phyloP scores from a whole-genome alignment of 2,888 invertebrate genomes.

The Eurytoma adleriae region DNA sequence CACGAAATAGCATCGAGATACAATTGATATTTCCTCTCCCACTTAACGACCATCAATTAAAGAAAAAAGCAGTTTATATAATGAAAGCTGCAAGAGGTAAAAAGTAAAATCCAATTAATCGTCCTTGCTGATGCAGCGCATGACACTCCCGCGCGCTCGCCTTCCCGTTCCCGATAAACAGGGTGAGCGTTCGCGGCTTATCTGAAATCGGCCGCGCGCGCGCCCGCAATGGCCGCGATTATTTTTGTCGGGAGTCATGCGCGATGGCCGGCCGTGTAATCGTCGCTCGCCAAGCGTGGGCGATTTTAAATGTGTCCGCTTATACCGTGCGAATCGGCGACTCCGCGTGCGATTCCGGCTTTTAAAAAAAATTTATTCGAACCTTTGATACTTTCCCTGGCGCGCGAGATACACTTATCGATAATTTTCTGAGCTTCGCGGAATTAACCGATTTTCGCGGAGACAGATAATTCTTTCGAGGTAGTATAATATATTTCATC shows the following conservation, averaged over 20 bases:
- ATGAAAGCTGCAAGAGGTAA: no score
- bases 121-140: background rate
- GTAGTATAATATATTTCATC: no score
- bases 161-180: background rate
- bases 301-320: background rate
- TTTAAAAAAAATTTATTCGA: no score
- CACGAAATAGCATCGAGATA: no score
- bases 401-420: no score
- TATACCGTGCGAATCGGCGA: background rate
- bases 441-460: no score
- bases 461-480: no score
- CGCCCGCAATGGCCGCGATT: slow-evolving; percentile 4
- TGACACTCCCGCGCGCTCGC: background rate
- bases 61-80: no score
- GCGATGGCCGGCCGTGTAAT: slow-evolving; percentile 13
- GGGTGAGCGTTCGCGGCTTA: background rate
- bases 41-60: no score
- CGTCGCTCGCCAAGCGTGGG: slow-evolving; percentile 9
- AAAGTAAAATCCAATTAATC: background rate
- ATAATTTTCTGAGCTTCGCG: no score
- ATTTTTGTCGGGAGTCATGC: slow-evolving; percentile 12
- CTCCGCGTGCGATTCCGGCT: background rate
- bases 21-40: no score
- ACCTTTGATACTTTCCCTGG: no score
- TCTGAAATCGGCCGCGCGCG: slow-evolving; percentile 1